A percentile compares a stretch with the other conserved stretches of the same genome.
phyloP scores from a whole-genome alignment of 2,797 vertebrate genomes.

The Poeciliopsis turneri region DNA sequence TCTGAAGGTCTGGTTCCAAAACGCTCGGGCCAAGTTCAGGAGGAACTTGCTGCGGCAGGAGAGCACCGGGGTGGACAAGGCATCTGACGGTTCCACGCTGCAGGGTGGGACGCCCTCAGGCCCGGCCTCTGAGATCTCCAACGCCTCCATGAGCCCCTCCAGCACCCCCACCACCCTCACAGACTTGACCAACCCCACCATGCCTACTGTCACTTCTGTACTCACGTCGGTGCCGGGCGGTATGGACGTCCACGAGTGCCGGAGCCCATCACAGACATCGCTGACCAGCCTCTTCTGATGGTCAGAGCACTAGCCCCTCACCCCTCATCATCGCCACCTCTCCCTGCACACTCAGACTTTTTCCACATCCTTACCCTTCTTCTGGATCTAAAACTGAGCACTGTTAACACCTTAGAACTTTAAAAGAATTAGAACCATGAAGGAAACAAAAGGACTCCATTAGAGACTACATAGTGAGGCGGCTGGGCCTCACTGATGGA shows the following conservation, averaged over 20 bases:
- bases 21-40: constrained; percentile 97
- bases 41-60: constrained; percentile 98
- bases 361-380: neutral
- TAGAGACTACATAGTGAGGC: constrained; percentile 88
- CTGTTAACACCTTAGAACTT: constrained; percentile 54
- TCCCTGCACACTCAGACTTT: neutral
- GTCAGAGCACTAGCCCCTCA: constrained; percentile 53
- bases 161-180: constrained; percentile 97
- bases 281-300: constrained; percentile 99
- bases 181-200: constrained; percentile 97
- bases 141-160: constrained; percentile 97
- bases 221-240: constrained; percentile 91
- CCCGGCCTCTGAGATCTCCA: constrained; percentile 96
- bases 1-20: constrained; percentile 97
- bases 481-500: constrained; percentile 83
- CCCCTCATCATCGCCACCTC: constrained; percentile 1
- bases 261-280: constrained; percentile 97
- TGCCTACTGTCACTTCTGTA: constrained; percentile 98
- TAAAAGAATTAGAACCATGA: constrained; percentile 55
- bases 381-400: constrained; percentile 61
- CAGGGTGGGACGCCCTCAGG: constrained; percentile 95
- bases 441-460: constrained; percentile 83
- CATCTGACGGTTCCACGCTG: constrained; percentile 89
- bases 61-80: constrained; percentile 95
- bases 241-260: constrained; percentile 94